Percentiles rank a stretch among this genome's conserved stretches.
Evolutionary conservation across 2,113 vertebrate genomes (phyloP).

Genomic region (Theristicus caerulescens): DNA sequence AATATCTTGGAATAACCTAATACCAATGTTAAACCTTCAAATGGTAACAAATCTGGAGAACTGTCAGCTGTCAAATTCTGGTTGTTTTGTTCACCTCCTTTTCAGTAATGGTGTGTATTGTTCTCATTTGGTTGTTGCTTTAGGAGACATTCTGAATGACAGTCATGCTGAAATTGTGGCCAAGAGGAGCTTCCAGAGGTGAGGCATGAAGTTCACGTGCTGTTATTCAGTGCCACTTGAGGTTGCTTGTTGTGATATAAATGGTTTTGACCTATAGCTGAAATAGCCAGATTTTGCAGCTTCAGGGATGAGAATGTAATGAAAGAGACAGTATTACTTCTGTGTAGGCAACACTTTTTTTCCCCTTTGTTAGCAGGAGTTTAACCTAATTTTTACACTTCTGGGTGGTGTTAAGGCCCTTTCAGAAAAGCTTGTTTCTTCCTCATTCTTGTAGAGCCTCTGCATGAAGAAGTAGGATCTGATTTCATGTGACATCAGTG

Average conservation of each 20-base stretch:
- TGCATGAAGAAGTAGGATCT: background rate
- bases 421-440: background rate
- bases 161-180: conserved; percentile 95
- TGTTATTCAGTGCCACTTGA: background rate
- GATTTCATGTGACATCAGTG: background rate
- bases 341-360: background rate
- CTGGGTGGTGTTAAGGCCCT: background rate
- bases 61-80: background rate
- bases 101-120: background rate
- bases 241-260: background rate
- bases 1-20: background rate
- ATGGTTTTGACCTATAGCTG: background rate
- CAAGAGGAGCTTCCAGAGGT: conserved; percentile 91
- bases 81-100: background rate
- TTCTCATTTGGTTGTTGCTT: conserved; percentile 29
- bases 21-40: background rate
- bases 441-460: background rate
- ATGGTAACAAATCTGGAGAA: background rate
- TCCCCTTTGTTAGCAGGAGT: background rate
- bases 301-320: background rate
- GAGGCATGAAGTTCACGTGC: background rate
- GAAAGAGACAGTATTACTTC: background rate
- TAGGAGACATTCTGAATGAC: conserved; percentile 93
- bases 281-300: background rate
- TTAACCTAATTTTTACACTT: background rate